Evolutionary conservation across 2,113 vertebrate species (phyloP), one percentile per base, ranked within the genome.

Genomic region (Vanacampus margaritifer): DNA sequence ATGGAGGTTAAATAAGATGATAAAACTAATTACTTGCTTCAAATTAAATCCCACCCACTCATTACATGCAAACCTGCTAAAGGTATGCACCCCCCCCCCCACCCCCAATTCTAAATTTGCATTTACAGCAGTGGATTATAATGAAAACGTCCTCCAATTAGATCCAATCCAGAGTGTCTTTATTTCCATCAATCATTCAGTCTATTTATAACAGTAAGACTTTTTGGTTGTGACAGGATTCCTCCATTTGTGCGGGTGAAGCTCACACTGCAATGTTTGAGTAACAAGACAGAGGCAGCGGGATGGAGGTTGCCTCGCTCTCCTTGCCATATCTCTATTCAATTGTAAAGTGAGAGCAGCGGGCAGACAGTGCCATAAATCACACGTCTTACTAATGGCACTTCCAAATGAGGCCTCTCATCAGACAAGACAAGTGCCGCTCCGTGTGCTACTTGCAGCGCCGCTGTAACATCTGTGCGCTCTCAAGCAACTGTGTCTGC

Each of bases 341-440:
- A 51, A 58, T 41, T 65, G 78, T 56, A 51, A 72, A 84, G 76
- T 48, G 65, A 79, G 67, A 71, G 74, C 66, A 2, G 71, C 75
- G 85, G 83, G 67, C 76, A 86, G 83, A 80, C 81, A 79, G 67
- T 78, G 77, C 73, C 74, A 87, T 87, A 89, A 88, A 89, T 91
- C 88, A 89, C 83, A 85, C 12, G 82, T 85, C 82, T 3, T 68
- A 67, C 83, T 87, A 86, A 90, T 88, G 89, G 83, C 88, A 84
- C 76, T 76, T 92, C 88, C 86, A 90, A 89, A 90, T 76, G 88
- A 90, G 90, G 73, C 68, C 71, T 84, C 88, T 91, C 88, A 91
- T 90, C 89, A 90, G 86, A 88, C 79, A 67, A 92, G 89, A 92
- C 90, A 89, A 90, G 87, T 84, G 86, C 80, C 87, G 79, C 88